Base-by-base conservation (phyloP, 2,888 invertebrate genomes). In the Parelbella ahira region DNA sequence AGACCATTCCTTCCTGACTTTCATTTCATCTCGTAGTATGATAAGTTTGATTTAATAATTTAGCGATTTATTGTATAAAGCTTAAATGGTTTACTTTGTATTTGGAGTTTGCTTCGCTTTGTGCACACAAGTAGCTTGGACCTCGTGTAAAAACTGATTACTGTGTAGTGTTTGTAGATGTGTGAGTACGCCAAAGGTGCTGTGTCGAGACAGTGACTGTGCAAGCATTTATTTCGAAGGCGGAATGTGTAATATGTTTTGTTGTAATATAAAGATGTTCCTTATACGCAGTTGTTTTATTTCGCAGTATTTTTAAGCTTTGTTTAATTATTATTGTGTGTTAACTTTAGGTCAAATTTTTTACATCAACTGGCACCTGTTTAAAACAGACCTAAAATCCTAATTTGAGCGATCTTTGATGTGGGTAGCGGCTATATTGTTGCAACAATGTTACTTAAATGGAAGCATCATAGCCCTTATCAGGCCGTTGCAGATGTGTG, bases 211-310 rank as follows among this genome's bases (percentile, higher is more conserved):
- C 55, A 48, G 52, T 52, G 51, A 60, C 50, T 55, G 58, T 50
- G 56, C 48, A 54, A 63, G 77, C 73, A 78, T 76, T 78, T 76
- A 75, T 55, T 64, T 60, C 37, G 51, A 34, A 18, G 60, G 58
- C 48, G 53, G 60, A 66, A 56, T 66, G 58, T 75, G 70, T 76
- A 72, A 64, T 66, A 69, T 57, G 58, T 77, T 78, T 79, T 78
- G 73, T 79, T 79, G 69, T 78, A 76, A 71, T 75, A 78, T 72
- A 79, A 70, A 64, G 63, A 74, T 65, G 69, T 77, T 80, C 72
- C 71, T 77, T 76, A 58, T 56, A 60, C 53, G 25, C 27, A 30
- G 47, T 54, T 45, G 42, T 64, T 60, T 64, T 55, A 55, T 58
- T 64, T 57, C 2, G 3, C 4, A 15, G 2, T 4, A 4, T n/a